phyloP scores from a whole-genome alignment of 2,888 invertebrate species.

The Cataglyphis altisquamis region DNA sequence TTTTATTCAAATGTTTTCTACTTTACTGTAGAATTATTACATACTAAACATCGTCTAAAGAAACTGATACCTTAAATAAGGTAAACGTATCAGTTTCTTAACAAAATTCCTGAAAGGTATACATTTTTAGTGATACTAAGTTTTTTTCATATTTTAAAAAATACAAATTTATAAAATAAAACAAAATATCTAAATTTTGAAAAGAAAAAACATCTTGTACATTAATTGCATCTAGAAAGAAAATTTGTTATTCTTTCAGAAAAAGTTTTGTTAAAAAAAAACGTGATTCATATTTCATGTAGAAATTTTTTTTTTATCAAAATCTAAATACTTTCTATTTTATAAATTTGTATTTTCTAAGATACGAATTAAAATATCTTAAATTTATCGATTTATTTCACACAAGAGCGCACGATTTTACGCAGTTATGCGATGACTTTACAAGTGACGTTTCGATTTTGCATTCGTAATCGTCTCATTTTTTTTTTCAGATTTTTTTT shows the following conservation, averaged over 20 bases:
- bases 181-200: no score
- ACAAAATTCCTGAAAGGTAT: no score
- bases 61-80: not conserved
- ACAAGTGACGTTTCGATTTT: constrained; percentile 41
- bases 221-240: no score
- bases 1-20: not conserved
- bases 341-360: not conserved
- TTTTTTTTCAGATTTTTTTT: constrained; percentile 1
- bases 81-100: no score
- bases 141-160: no score
- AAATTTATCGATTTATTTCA: not conserved
- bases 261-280: no score
- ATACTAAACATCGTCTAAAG: not conserved
- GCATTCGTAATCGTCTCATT: constrained; percentile 16
- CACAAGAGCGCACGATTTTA: not conserved
- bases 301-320: no score
- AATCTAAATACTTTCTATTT: not conserved
- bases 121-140: no score
- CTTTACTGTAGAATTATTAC: not conserved
- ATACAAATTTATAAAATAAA: no score
- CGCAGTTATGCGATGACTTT: not conserved
- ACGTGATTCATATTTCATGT: no score
- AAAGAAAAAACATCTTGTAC: no score
- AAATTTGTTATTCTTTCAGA: no score
- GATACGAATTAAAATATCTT: not conserved